Conservation (phyloP, 1,140 invertebrate species). For the Drosophila triauraria region DNA sequence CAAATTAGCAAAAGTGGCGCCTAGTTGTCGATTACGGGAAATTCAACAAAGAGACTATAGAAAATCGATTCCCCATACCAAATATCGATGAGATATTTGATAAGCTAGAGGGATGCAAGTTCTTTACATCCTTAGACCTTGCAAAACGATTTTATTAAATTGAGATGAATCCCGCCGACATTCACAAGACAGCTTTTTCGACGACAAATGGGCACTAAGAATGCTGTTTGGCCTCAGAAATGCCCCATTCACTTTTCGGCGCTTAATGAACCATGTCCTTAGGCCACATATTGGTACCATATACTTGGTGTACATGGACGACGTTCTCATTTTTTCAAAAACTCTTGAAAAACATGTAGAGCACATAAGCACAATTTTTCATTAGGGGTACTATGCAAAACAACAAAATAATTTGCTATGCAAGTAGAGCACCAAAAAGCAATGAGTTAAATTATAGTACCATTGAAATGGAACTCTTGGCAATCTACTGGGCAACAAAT, state of each 20-base stretch:
- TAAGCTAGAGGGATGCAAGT: neutral
- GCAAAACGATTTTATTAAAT: no score
- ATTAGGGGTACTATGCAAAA: slow-evolving; percentile 11
- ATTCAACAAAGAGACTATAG: slow-evolving; percentile 2
- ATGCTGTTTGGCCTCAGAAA: neutral
- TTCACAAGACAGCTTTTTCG: slow-evolving; percentile 7
- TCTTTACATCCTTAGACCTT: neutral
- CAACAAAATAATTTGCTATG: slow-evolving; percentile 9
- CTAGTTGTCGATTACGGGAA: neutral
- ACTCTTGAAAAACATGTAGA: slow-evolving; percentile 52
- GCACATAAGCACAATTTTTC: slow-evolving; percentile 4
- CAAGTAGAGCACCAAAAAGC: neutral
- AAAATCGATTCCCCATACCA: slow-evolving; percentile 1
- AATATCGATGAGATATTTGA: slow-evolving; percentile 8
- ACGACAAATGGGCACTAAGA: slow-evolving; percentile 6
- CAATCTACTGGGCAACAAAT: slow-evolving; percentile 22
- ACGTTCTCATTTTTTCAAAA: slow-evolving; percentile 51
- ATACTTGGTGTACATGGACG: slow-evolving; percentile 36
- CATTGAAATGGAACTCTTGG: slow-evolving; percentile 29
- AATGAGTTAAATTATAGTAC: slow-evolving; percentile 1
- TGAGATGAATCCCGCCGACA: neutral
- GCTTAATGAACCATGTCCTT: slow-evolving; percentile 61
- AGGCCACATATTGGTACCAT: slow-evolving; percentile 15
- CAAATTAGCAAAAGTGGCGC: slow-evolving; percentile 27
- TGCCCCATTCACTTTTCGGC: slow-evolving; percentile 12